Evolutionary conservation across 2,797 vertebrate genomes (phyloP).

Genomic region (Schizothorax lantsangensis): DNA sequence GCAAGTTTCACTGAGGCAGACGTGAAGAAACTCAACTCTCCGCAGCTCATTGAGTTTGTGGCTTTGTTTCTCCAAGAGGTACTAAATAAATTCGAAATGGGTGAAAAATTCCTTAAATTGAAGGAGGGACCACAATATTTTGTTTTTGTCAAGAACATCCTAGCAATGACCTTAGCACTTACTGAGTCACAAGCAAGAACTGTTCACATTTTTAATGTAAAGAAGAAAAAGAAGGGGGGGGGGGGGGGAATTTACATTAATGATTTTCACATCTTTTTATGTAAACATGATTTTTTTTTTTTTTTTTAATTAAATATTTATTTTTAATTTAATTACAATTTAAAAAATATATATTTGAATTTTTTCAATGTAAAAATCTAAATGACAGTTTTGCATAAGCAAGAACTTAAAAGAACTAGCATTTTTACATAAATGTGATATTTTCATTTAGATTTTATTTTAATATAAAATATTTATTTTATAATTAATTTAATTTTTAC

Average conservation of each 20-base stretch:
- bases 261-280: neutral
- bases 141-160: neutral
- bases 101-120: neutral
- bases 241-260: no score
- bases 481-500: no score
- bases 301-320: neutral
- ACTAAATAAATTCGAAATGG: slow-evolving; percentile 48
- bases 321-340: neutral
- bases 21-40: slow-evolving; percentile 85
- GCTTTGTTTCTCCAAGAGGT: slow-evolving; percentile 89
- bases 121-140: neutral
- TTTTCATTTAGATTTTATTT: neutral
- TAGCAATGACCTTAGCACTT: neutral
- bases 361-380: neutral
- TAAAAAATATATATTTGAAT: neutral
- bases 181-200: neutral
- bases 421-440: neutral
- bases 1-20: slow-evolving; percentile 80
- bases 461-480: neutral
- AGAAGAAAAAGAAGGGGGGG: no score
- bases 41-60: slow-evolving; percentile 93
- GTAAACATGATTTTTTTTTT: neutral
- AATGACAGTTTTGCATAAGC: neutral
- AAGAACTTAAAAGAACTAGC: neutral
- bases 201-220: neutral